phyloP scores from a whole-genome alignment of 2,113 vertebrate species.

The Muntiacus muntjak region DNA sequence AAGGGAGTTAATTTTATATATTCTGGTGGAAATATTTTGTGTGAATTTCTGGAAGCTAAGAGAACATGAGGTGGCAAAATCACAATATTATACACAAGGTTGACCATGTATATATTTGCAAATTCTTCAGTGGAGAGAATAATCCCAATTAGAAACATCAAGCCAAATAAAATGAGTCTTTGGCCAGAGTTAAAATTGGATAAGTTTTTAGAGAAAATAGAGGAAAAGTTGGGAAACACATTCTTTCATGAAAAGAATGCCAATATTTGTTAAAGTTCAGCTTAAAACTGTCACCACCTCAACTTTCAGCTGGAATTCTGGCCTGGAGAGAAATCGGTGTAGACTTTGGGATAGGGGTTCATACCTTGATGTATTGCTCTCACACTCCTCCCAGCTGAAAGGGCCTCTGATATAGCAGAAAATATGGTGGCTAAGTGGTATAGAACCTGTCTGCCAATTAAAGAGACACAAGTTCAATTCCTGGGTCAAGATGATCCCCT shows the following conservation, averaged over 20 bases:
- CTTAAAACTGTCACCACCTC: neutral
- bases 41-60: neutral
- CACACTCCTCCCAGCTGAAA: neutral
- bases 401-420: neutral
- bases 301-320: neutral
- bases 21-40: neutral
- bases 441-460: neutral
- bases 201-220: neutral
- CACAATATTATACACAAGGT: neutral
- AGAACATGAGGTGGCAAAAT: neutral
- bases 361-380: neutral
- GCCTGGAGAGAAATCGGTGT: neutral
- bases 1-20: neutral
- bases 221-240: neutral
- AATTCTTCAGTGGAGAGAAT: neutral
- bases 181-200: neutral
- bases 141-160: neutral
- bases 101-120: neutral
- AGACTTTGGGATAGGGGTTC: neutral
- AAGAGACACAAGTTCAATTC: neutral
- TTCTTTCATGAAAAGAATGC: neutral
- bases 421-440: neutral
- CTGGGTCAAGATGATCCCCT: neutral
- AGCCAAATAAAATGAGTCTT: neutral
- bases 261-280: neutral